phyloP scores from a whole-genome alignment of 2,113 vertebrate species.

The Leucoraja erinaceus region DNA sequence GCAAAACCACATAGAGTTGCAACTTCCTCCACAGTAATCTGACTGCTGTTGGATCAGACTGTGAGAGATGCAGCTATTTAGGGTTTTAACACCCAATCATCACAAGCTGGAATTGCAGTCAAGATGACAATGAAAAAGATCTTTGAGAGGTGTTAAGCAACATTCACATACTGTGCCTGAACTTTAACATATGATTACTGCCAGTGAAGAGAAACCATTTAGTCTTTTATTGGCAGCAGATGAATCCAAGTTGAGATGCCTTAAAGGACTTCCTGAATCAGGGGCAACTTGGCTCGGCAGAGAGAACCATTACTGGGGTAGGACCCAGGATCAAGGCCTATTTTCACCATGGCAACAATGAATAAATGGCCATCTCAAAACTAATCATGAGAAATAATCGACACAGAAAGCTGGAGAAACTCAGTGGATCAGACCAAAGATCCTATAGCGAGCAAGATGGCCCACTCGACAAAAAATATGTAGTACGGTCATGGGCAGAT shows the following conservation, averaged over 20 bases:
- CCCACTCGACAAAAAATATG: too few relatives aligned
- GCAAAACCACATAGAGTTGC: neutral
- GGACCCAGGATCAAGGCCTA: too few relatives aligned
- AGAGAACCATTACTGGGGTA: neutral
- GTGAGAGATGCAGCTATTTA: neutral
- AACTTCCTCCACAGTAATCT: neutral
- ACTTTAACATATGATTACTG: slow-evolving; percentile 13
- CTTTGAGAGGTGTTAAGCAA: neutral
- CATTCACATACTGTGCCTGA: neutral
- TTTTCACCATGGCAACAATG: neutral
- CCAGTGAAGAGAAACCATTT: slow-evolving; percentile 22
- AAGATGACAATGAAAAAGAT: neutral
- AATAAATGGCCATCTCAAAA: neutral
- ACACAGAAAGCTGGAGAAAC: too few relatives aligned
- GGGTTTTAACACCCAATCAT: neutral
- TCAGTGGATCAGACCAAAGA: too few relatives aligned
- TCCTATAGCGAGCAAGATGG: too few relatives aligned
- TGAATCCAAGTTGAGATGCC: neutral
- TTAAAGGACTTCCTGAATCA: too few relatives aligned
- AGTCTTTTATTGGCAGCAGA: slow-evolving; percentile 1
- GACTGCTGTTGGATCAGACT: neutral
- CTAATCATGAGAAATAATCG: neutral
- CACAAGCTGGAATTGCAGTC: neutral
- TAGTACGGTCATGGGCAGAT: too few relatives aligned
- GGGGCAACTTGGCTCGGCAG: too few relatives aligned